phyloP scores from a whole-genome alignment of 1,140 invertebrate genomes.

The Zaprionus taronus region DNA sequence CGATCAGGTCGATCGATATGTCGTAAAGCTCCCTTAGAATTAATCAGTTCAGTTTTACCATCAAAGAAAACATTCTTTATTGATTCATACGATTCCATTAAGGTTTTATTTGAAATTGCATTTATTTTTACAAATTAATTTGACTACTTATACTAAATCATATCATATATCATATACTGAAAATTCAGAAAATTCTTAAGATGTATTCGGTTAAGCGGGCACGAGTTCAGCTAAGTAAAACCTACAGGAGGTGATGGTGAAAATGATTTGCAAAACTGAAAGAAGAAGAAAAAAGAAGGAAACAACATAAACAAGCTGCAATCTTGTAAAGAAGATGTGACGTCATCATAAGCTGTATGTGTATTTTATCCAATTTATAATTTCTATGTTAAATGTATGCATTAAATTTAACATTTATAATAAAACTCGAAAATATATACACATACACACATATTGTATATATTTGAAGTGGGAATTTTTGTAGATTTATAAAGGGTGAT shows the following conservation, averaged over 20 bases:
- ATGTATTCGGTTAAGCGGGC: no score
- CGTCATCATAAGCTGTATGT: slow-evolving; percentile 40
- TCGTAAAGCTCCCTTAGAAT: no score
- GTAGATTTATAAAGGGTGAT: neutral
- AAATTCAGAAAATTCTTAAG: no score
- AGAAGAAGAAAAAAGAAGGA: neutral
- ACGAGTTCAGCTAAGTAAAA: neutral
- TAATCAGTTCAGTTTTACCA: no score
- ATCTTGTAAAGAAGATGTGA: slow-evolving; percentile 1
- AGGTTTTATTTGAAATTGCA: no score
- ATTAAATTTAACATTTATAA: slow-evolving; percentile 80
- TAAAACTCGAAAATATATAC: slow-evolving; percentile 60
- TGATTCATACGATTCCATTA: no score
- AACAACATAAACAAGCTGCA: neutral
- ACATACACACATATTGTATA: slow-evolving; percentile 61
- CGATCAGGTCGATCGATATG: no score
- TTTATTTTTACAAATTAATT: no score
- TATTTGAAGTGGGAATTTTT: slow-evolving; percentile 29
- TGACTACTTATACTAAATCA: no score
- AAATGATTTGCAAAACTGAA: neutral
- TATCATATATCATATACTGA: no score
- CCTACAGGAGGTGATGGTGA: neutral
- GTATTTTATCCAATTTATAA: slow-evolving; percentile 73
- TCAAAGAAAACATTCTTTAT: no score
- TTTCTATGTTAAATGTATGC: slow-evolving; percentile 80